Conservation (phyloP, 2,113 vertebrate species). For the Stigmatopora nigra region DNA sequence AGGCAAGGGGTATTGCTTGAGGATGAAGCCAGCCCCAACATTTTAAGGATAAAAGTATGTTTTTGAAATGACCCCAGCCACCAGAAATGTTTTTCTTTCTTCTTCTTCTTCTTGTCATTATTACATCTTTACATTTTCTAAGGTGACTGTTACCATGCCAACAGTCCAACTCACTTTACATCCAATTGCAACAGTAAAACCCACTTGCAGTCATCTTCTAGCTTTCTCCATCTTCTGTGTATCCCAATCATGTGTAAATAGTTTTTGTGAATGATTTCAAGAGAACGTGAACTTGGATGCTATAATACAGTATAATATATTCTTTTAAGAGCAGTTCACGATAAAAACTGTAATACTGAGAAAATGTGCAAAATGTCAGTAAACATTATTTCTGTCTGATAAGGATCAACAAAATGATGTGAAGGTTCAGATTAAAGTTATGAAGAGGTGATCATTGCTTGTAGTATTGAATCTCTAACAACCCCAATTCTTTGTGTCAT, state of each 20-base stretch:
- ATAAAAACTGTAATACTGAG: conserved; percentile 39
- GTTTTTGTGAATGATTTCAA: conserved; percentile 58
- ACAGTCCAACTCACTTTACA: background rate
- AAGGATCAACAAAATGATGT: conserved; percentile 9
- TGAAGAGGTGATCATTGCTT: conserved; percentile 20
- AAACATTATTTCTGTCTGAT: conserved; percentile 28
- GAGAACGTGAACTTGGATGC: conserved; percentile 55
- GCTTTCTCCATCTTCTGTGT: background rate
- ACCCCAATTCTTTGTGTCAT: too few species aligned
- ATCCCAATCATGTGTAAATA: conserved; percentile 61
- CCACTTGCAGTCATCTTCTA: background rate
- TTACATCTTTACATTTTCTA: too few species aligned
- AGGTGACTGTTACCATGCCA: conserved; percentile 3
- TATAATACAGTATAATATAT: conserved; percentile 51
- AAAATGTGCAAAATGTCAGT: conserved; percentile 45
- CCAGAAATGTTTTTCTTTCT: background rate
- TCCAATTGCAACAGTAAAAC: background rate
- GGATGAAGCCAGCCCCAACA: background rate
- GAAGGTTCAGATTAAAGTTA: conserved; percentile 49
- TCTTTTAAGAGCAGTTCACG: conserved; percentile 53
- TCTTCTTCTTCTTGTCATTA: background rate
- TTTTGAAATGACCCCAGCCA: background rate
- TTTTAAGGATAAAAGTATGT: background rate
- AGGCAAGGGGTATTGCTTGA: background rate
- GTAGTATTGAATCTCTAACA: background rate